Evolutionary conservation across 2,797 vertebrate genomes (phyloP), one percentile per base, ranked within the genome.

Genomic region (Muraenolepis orangiensis): DNA sequence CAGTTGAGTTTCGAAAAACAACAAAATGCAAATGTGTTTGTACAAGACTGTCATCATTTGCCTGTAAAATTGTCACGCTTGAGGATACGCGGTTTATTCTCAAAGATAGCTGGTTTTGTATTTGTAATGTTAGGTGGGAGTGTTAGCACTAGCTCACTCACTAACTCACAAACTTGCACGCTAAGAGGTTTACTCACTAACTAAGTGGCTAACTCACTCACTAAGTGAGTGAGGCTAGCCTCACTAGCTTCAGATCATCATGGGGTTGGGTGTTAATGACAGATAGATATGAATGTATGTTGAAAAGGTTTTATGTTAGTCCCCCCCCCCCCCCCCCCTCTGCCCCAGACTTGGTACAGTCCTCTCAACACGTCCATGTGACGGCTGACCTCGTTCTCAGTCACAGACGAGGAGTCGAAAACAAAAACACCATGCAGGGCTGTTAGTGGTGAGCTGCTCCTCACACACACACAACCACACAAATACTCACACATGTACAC

Each of bases 371-470:
- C 30, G 28, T 79, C 64, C 83, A 79, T 84, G 86, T 84, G 81
- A 90, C 86, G 32, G 73, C 78, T 93, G 90, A 93, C 92, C 92
- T 89, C 73, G 86, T 89, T 93, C 87, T 81, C 66, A 74, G 69
- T 75, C 75, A 69, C 68, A 81, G 87, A 88, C 77, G 76, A 72
- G 84, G 84, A 87, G 85, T 80, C 81, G 84, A 90, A 90, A 90
- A 90, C 88, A 90, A 90, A 90, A 90, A 86, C 86, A 91, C 73
- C 64, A 83, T 72, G 76, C 78, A 83, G 81, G 80, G 77, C 79
- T 81, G 83, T 87, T 84, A 84, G 70, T 78, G 18, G 13, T 38
- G 51, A 83, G 72, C 30, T n/a, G 72, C 70, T 78, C 73, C 77
- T 67, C 79, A n/a, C n/a, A n/a, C n/a, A n/a, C n/a, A n/a, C n/a